These are phyloP conservation scores for Drusus annulatus DNA, from an alignment of 1,140 invertebrate genomes.

Conservation along the genomic window DNA sequence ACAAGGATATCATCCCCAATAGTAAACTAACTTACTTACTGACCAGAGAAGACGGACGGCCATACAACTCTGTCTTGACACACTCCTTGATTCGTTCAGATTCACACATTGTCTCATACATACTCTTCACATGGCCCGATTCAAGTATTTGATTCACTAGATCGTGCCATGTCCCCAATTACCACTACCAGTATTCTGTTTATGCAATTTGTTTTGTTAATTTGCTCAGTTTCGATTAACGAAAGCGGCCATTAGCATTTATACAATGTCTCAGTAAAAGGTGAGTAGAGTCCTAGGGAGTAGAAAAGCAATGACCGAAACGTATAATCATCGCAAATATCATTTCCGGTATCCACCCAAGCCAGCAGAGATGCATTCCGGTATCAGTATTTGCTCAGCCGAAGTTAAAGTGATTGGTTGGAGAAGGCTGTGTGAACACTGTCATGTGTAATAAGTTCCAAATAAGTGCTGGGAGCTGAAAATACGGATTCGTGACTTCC, in stretches of 20 bases:
- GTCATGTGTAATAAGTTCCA: conserved; percentile 4
- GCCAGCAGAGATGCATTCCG: neutral
- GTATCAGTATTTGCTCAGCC: conserved; percentile 54
- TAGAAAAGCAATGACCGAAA: neutral
- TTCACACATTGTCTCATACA: too few relatives aligned
- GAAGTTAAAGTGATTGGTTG: conserved; percentile 37
- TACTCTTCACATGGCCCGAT: too few relatives aligned
- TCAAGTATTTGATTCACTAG: too few relatives aligned
- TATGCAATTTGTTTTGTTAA: too few relatives aligned
- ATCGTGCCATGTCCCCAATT: too few relatives aligned
- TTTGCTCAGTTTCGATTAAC: too few relatives aligned
- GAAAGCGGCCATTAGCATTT: neutral
- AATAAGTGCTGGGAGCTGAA: neutral
- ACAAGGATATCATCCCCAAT: too few relatives aligned
- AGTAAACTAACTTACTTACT: too few relatives aligned
- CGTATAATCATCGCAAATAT: conserved; percentile 1
- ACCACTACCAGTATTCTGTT: too few relatives aligned
- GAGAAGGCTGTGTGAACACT: conserved; percentile 14
- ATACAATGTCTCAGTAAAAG: neutral
- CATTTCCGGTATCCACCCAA: neutral
- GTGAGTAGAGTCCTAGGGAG: neutral
- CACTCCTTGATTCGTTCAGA: too few relatives aligned
- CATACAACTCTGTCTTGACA: too few relatives aligned
- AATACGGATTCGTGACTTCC: conserved; percentile 16
- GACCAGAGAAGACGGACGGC: too few relatives aligned